Evolutionary conservation across 2,113 vertebrate genomes (phyloP).

Genomic region (Lagopus leucura): DNA sequence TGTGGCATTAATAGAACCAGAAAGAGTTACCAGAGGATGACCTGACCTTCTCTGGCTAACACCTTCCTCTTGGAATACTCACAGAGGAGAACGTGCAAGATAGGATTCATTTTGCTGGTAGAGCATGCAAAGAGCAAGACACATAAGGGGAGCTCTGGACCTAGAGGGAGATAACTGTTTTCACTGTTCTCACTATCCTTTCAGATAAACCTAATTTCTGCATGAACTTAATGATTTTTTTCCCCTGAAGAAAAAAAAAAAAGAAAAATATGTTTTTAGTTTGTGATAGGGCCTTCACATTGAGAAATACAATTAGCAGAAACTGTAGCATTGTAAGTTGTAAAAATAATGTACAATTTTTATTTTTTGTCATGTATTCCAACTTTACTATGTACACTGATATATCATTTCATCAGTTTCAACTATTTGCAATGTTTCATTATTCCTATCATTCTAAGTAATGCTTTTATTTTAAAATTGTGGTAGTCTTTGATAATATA

Average conservation of each 20-base stretch:
- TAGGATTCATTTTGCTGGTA: not conserved
- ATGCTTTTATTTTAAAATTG: not conserved
- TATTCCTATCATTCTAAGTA: not conserved
- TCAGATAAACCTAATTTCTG: not conserved
- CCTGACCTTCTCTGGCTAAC: not conserved
- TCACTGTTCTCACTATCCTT: not conserved
- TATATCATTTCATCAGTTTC: not conserved
- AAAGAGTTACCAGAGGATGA: not conserved
- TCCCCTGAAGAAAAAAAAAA: not conserved
- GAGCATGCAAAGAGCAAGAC: not conserved
- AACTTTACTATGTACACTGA: not conserved
- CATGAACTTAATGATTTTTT: not conserved
- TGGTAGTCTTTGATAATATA: not conserved
- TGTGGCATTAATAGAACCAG: not conserved
- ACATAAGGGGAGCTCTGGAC: not conserved
- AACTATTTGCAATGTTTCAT: not conserved
- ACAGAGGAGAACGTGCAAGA: not conserved
- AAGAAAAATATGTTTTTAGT: not conserved
- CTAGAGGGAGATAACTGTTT: not conserved
- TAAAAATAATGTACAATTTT: not conserved
- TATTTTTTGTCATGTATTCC: not conserved
- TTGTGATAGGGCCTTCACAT: not conserved
- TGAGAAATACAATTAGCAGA: not conserved
- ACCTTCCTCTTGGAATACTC: not conserved
- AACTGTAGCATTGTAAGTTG: not conserved